Evolutionary conservation across 2,113 vertebrate genomes (phyloP).

Genomic region (Eonycteris spelaea): DNA sequence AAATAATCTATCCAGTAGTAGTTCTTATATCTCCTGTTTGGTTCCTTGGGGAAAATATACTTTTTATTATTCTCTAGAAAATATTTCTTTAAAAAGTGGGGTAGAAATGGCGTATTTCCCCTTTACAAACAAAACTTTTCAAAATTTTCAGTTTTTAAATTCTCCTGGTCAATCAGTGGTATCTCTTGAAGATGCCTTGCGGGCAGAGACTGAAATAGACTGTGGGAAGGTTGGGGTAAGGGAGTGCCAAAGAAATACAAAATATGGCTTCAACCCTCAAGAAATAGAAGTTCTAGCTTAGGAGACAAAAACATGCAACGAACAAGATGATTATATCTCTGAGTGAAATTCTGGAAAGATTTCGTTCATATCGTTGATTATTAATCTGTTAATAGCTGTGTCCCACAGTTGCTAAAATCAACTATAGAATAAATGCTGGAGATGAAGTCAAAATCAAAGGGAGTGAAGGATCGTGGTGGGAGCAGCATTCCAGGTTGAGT

Average conservation of each 20-base stretch:
- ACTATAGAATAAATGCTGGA: neutral
- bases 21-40: neutral
- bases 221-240: rapidly evolving
- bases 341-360: neutral
- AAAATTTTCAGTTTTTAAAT: neutral
- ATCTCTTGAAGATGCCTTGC: neutral
- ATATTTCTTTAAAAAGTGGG: constrained; percentile 3
- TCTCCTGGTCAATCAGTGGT: neutral
- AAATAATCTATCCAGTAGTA: neutral
- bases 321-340: neutral
- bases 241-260: neutral
- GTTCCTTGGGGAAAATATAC: neutral
- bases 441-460: neutral
- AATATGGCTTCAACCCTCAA: neutral
- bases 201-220: neutral
- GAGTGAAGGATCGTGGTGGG: neutral
- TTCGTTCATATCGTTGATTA: neutral
- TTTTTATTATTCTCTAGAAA: constrained; percentile 39
- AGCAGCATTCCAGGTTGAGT: neutral
- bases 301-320: neutral
- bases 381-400: neutral
- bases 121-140: neutral
- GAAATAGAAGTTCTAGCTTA: neutral
- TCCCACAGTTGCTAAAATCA: neutral
- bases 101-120: neutral